These are phyloP conservation scores for Percopsis transmontana DNA, from an alignment of 2,113 vertebrate species.

Conservation along the genomic window DNA sequence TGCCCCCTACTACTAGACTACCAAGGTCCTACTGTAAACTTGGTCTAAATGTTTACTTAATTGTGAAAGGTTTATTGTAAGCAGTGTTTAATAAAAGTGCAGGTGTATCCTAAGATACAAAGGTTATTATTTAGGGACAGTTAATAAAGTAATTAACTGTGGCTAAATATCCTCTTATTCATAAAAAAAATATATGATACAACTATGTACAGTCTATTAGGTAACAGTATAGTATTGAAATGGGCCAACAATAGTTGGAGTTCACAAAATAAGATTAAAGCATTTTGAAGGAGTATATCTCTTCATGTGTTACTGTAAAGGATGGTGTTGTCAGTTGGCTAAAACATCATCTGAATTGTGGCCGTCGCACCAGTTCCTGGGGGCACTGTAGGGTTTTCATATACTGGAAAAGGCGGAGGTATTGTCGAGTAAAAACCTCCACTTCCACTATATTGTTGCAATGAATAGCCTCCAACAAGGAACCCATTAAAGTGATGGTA, in stretches of 20 bases:
- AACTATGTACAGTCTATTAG: slow-evolving; percentile 55
- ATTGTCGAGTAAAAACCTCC: too few relatives aligned
- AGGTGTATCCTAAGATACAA: slow-evolving; percentile 39
- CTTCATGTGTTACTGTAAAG: too few relatives aligned
- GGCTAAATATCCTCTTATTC: slow-evolving; percentile 6
- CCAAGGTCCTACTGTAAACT: slow-evolving; percentile 51
- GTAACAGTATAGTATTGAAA: slow-evolving; percentile 27
- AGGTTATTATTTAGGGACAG: slow-evolving; percentile 22
- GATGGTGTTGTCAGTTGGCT: too few relatives aligned
- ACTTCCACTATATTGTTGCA: too few relatives aligned
- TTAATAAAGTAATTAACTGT: slow-evolving; percentile 23
- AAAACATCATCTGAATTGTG: too few relatives aligned
- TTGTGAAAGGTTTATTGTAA: slow-evolving; percentile 34
- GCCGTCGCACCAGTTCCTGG: too few relatives aligned
- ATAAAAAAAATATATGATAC: slow-evolving; percentile 27
- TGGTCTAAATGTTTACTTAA: slow-evolving; percentile 42
- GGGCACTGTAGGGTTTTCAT: too few relatives aligned
- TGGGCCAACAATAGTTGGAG: slow-evolving; percentile 9
- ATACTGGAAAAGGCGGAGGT: too few relatives aligned
- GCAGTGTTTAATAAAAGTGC: slow-evolving; percentile 50
- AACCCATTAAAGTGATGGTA: too few relatives aligned
- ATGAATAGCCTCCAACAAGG: too few relatives aligned
- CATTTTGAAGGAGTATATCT: too few relatives aligned
- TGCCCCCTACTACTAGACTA: not conserved
- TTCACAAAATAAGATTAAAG: slow-evolving; percentile 17